phyloP scores from a whole-genome alignment of 2,797 vertebrate species.

The Pipistrellus nathusii region DNA sequence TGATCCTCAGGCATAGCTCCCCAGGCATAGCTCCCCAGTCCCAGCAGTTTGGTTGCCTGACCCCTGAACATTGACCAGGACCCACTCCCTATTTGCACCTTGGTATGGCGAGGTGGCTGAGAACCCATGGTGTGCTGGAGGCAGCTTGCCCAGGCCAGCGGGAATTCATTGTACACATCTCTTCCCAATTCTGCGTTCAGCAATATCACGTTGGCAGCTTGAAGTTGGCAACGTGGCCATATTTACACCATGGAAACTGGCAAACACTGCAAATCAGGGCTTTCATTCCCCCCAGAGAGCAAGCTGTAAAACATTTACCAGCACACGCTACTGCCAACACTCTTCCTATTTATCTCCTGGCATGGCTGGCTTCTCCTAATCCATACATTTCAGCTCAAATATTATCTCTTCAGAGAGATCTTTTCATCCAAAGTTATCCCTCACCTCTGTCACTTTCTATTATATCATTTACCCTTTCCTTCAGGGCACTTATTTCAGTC shows the following conservation, averaged over 20 bases:
- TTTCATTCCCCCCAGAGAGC: constrained; percentile 43
- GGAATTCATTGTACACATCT: not conserved
- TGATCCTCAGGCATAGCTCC: not conserved
- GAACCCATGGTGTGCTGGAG: not conserved
- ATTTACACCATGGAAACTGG: constrained; percentile 65
- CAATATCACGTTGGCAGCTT: not conserved
- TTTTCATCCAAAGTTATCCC: not conserved
- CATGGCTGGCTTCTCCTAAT: not conserved
- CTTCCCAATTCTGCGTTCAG: not conserved
- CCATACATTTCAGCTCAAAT: constrained; percentile 30
- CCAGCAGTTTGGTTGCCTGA: not conserved
- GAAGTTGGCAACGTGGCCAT: not conserved
- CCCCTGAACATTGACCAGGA: not conserved
- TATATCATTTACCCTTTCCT: not conserved
- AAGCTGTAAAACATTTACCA: constrained; percentile 5
- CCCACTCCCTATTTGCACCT: not conserved
- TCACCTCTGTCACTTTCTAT: not conserved
- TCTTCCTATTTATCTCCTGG: constrained; percentile 20
- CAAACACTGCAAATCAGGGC: constrained; percentile 2
- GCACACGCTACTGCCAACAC: not conserved
- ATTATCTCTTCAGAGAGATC: constrained; percentile 23
- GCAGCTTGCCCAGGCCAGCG: not conserved
- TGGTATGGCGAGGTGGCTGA: not conserved
- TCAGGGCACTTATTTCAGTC: not conserved
- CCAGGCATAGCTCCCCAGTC: not conserved